These are phyloP conservation scores for Anseranas semipalmata DNA, from an alignment of 2,113 vertebrate species.

Conservation along the genomic window DNA sequence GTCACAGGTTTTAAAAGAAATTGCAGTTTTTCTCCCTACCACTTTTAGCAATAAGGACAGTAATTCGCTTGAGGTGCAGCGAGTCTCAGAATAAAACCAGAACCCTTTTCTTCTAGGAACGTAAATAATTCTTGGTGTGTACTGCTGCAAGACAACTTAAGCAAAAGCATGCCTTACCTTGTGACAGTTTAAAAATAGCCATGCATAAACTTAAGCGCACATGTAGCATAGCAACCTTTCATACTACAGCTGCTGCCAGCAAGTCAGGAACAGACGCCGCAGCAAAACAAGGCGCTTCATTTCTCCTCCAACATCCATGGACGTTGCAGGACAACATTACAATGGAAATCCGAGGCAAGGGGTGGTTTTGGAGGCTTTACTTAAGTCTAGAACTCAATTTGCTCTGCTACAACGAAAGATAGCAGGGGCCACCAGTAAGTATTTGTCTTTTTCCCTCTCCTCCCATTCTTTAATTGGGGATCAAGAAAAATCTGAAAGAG, in stretches of 20 bases:
- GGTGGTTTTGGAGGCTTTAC: neutral
- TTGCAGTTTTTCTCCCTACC: neutral
- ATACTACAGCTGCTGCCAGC: neutral
- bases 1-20: neutral
- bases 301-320: neutral
- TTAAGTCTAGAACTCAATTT: neutral
- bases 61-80: neutral
- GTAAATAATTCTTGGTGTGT: neutral
- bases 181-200: conserved; percentile 65
- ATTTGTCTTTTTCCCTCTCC: neutral
- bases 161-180: conserved; percentile 47
- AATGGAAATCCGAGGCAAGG: neutral
- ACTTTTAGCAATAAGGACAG: neutral
- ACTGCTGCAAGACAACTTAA: conserved; percentile 37
- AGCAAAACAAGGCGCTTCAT: neutral
- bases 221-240: conserved; percentile 63
- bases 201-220: neutral
- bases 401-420: neutral
- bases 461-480: neutral
- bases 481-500: neutral
- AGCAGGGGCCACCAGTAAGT: neutral
- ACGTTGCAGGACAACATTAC: neutral
- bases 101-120: conserved; percentile 11
- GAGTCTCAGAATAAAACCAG: neutral
- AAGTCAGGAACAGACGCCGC: neutral